A percentile compares a stretch with the other conserved stretches of the same genome.
Conservation (phyloP, 2,113 vertebrate species). For the Tringa solitaria region DNA sequence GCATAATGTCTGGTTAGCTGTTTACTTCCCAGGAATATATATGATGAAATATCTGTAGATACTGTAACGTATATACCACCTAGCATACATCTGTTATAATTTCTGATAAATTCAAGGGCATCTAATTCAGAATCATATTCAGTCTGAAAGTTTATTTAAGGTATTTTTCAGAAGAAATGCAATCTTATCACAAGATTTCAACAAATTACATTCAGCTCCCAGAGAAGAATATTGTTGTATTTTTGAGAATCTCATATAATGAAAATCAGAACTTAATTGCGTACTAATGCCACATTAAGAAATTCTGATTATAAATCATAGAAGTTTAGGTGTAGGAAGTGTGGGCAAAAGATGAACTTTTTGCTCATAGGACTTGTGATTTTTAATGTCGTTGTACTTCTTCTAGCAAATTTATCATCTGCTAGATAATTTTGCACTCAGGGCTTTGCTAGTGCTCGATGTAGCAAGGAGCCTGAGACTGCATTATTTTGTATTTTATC, state of each 20-base stretch:
- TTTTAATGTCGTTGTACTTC: conserved; percentile 53
- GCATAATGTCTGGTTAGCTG: neutral
- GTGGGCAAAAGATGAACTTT: conserved; percentile 16
- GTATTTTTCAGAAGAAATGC: conserved; percentile 1
- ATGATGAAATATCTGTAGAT: neutral
- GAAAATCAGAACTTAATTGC: neutral
- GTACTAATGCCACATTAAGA: neutral
- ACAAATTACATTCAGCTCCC: neutral
- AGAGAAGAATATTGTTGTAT: neutral
- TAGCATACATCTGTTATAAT: neutral
- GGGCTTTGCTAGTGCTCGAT: conserved; percentile 56
- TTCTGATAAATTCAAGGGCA: neutral
- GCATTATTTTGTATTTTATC: conserved; percentile 64
- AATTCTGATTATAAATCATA: neutral
- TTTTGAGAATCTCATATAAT: neutral
- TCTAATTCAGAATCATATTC: neutral
- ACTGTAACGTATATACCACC: neutral
- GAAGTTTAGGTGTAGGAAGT: neutral
- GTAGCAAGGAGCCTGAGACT: conserved; percentile 54
- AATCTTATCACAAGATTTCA: neutral
- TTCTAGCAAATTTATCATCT: conserved; percentile 64
- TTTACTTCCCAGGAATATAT: neutral
- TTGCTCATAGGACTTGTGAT: neutral
- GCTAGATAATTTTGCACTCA: conserved; percentile 63
- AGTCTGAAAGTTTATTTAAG: neutral